A percentile compares a stretch with the other conserved stretches of the same genome.
These are phyloP conservation scores for Heliocidaris tuberculata DNA, from an alignment of 35 echinoderm and acorn worm species.

Conservation along the genomic window DNA sequence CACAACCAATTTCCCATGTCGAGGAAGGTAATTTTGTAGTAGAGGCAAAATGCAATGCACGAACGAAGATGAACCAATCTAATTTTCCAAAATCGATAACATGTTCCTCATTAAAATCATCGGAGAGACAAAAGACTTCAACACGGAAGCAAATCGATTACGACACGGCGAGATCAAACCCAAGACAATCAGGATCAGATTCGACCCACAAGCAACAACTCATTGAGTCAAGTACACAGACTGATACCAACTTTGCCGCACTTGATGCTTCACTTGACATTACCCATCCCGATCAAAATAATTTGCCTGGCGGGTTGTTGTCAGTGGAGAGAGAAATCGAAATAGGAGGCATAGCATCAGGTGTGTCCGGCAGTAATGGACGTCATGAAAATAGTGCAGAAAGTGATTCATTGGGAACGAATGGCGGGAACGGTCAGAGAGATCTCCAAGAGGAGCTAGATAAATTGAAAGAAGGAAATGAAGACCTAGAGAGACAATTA, in stretches of 20 bases:
- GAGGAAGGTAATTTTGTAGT: not conserved
- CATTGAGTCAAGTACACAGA: not conserved
- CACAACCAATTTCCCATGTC: not conserved
- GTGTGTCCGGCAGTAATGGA: not conserved
- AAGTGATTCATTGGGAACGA: not conserved
- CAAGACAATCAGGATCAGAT: not conserved
- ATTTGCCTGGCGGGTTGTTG: not conserved
- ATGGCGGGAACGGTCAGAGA: not conserved
- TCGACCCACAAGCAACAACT: not conserved
- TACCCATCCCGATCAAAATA: not conserved
- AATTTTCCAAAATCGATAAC: not conserved
- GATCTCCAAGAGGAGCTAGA: constrained; percentile 20
- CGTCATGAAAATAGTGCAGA: not conserved
- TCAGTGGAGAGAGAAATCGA: not conserved
- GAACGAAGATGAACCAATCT: not conserved
- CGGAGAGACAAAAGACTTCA: not conserved
- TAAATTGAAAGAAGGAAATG: constrained; percentile 23
- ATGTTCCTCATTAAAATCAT: not conserved
- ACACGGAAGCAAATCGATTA: not conserved
- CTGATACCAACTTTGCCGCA: not conserved
- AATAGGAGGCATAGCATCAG: not conserved
- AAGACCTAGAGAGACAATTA: constrained; percentile 21
- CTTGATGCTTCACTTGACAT: not conserved
- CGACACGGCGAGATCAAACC: not conserved
- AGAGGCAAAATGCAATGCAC: not conserved